Evolutionary conservation across 2,113 vertebrate species (phyloP), one percentile per base, ranked within the genome.

Genomic region (Mormyrus iriodes): DNA sequence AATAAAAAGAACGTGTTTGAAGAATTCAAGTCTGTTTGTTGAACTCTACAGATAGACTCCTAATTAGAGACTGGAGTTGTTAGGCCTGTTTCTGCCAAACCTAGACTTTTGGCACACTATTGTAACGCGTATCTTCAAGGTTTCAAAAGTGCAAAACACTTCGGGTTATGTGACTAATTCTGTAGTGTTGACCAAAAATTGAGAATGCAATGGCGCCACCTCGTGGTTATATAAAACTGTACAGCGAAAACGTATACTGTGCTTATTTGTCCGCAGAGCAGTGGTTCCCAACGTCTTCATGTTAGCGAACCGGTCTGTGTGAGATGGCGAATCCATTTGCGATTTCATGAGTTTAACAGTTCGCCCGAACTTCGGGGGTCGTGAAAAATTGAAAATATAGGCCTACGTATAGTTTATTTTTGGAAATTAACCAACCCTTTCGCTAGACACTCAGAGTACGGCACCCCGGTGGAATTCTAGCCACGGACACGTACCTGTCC

Each of bases 141-240:
- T 24, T 19, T 86, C 48, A 52, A 7, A 19, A n/a, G 85, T n/a
- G 8, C 9, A 10, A 27, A 17, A 31, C 7, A 84, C 42, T n/a
- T 27, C 13, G n/a, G 49, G 10, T 31, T 52, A 86, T 48, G 12
- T 27, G 27, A n/a, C 42, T 42, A 48, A 9, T 1, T n/a, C 9
- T 85, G 46, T 7, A 42, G 27, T 4, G 4, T 69, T 17, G 10
- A 12, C 21, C 8, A 49, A 31, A 53, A 8, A 82, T 39, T 21
- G 27, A n/a, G 69, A 79, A 88, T 24, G 69, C 88, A 82, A 79
- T 53, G 21, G 48, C 88, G 49, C 88, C 88, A 73, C 88, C 88
- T 88, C 35, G 88, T 82, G 88, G 69, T 79, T 4, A 88, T 79
- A n/a, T 5, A 53, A 42, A 24, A 24, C 27, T 24, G 31, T 17